Conservation (phyloP, 2,113 vertebrate species). For the Morone chrysops region DNA sequence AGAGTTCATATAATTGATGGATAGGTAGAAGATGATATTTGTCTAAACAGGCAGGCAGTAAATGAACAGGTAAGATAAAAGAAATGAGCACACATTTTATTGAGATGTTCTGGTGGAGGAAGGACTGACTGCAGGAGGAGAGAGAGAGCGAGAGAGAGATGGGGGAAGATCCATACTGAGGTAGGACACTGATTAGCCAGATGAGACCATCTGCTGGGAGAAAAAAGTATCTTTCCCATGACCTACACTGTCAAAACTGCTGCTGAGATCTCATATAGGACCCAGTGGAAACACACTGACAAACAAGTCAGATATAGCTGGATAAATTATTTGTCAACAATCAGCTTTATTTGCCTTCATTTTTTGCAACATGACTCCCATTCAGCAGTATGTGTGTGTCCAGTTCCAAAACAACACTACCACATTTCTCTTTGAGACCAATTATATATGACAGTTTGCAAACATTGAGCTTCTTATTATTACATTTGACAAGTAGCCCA, state of each 20-base stretch:
- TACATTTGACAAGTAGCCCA: slow-evolving; percentile 39
- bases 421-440: slow-evolving; percentile 54
- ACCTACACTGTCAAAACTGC: slow-evolving; percentile 44
- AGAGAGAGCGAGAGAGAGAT: neutral
- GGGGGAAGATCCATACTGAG: slow-evolving; percentile 26
- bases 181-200: slow-evolving; percentile 48
- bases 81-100: slow-evolving; percentile 42
- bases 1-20: slow-evolving; percentile 31
- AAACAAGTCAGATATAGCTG: slow-evolving; percentile 30
- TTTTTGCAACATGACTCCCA: slow-evolving; percentile 7
- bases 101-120: slow-evolving; percentile 27
- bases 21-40: slow-evolving; percentile 33
- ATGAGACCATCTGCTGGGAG: slow-evolving; percentile 63
- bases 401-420: slow-evolving; percentile 7
- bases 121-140: neutral
- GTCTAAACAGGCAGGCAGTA: slow-evolving; percentile 27
- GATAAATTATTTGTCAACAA: slow-evolving; percentile 22
- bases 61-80: slow-evolving; percentile 44
- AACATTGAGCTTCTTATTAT: slow-evolving; percentile 40
- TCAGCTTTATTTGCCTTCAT: slow-evolving; percentile 24
- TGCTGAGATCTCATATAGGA: slow-evolving; percentile 38
- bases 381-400: neutral
- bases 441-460: slow-evolving; percentile 40
- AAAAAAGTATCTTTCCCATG: slow-evolving; percentile 58
- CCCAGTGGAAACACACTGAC: slow-evolving; percentile 29